Percentiles rank a stretch among this genome's conserved stretches.
Evolutionary conservation across 2,888 invertebrate species (phyloP).

Genomic region (Leucoma salicis): DNA sequence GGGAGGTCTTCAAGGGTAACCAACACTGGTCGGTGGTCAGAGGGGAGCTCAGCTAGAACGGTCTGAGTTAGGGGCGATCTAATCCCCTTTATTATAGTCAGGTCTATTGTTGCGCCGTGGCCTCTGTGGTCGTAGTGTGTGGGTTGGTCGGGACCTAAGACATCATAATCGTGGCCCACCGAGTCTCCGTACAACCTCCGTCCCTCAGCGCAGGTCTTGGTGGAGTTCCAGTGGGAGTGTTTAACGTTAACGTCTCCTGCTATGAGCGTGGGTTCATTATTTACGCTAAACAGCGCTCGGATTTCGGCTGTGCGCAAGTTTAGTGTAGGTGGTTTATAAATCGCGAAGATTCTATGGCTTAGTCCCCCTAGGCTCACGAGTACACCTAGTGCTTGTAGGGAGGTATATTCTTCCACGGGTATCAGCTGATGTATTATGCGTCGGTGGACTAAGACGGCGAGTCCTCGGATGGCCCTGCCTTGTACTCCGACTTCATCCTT

Average conservation of each 20-base stretch:
- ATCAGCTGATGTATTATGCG: not conserved
- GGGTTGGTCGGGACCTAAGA: too few relatives aligned
- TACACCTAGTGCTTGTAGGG: not conserved
- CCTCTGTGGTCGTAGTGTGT: too few relatives aligned
- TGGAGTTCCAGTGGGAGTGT: not conserved
- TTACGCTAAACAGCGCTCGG: not conserved
- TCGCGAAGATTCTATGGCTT: not conserved
- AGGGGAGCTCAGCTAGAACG: too few relatives aligned
- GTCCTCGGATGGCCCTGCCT: not conserved
- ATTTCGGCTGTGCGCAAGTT: not conserved
- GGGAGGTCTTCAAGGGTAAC: too few relatives aligned
- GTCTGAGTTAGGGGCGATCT: too few relatives aligned
- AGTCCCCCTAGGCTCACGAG: not conserved
- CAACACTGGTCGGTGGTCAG: too few relatives aligned
- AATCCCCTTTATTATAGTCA: too few relatives aligned
- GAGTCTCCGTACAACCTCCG: too few relatives aligned
- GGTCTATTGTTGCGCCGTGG: too few relatives aligned
- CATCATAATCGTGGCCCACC: too few relatives aligned
- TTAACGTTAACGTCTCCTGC: not conserved
- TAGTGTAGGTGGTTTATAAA: not conserved
- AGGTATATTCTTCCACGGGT: not conserved
- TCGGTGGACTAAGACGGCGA: not conserved
- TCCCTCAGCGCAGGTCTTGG: too few relatives aligned
- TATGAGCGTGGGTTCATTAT: not conserved
- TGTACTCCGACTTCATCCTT: too few relatives aligned